Conservation (phyloP, 2,888 invertebrate genomes). For the Beris chalybata region DNA sequence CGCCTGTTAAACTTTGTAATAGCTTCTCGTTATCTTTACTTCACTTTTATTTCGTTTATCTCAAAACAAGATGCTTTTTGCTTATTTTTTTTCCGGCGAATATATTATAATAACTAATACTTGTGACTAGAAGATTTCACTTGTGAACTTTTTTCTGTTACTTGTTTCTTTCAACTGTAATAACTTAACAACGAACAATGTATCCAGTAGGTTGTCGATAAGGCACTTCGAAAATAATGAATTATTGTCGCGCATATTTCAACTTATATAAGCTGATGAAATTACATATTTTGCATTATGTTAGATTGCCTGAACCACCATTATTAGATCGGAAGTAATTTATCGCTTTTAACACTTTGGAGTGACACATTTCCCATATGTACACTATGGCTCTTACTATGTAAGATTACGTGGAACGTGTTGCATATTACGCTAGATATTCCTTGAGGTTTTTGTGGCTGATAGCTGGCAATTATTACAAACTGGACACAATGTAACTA, state of each 20-base stretch:
- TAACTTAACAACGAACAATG: no score
- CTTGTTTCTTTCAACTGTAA: no score
- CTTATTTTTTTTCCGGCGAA: no score
- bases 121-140: no score
- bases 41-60: no score
- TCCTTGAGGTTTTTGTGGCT: slow-evolving; percentile 27
- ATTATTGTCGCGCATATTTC: slow-evolving; percentile 24
- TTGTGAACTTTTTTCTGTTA: no score
- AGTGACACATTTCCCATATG: background rate
- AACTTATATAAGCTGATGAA: slow-evolving; percentile 2
- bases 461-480: slow-evolving; percentile 26
- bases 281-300: slow-evolving; percentile 3
- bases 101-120: no score
- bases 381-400: background rate
- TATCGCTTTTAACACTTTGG: slow-evolving; percentile 30
- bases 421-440: slow-evolving; percentile 3
- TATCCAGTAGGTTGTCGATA: no score
- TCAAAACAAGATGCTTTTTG: no score
- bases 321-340: slow-evolving; percentile 33
- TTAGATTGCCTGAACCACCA: slow-evolving; percentile 15
- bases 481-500: slow-evolving; percentile 31
- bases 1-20: slow-evolving; percentile 5
- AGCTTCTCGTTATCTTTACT: no score
- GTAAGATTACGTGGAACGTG: background rate
- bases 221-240: slow-evolving; percentile 16